These are phyloP conservation scores for Mesembrinibis cayennensis DNA, from an alignment of 2,113 vertebrate genomes.

Conservation along the genomic window DNA sequence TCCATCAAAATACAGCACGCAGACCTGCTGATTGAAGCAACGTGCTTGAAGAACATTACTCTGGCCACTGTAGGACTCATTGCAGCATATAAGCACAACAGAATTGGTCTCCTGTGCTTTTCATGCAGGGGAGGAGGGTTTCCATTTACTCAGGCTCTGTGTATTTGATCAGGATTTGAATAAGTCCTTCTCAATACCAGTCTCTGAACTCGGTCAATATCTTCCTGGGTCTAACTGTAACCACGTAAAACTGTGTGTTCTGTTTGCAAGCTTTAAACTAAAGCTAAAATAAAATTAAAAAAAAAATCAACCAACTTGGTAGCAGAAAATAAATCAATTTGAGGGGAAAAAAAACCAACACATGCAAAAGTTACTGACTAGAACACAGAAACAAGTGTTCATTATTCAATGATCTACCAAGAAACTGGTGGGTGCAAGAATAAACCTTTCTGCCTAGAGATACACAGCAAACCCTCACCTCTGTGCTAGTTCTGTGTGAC, in stretches of 20 bases:
- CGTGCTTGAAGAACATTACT: accelerated
- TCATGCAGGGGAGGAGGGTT: background rate
- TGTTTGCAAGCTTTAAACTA: background rate
- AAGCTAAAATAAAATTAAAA: background rate
- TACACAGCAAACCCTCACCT: background rate
- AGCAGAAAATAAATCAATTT: background rate
- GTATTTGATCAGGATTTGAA: background rate
- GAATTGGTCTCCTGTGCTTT: background rate
- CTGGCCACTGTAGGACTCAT: accelerated
- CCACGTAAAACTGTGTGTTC: accelerated
- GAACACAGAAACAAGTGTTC: background rate
- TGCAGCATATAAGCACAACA: accelerated
- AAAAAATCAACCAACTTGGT: accelerated
- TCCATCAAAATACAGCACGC: accelerated
- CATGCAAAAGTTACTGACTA: background rate
- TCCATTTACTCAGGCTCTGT: background rate
- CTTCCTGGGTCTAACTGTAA: background rate
- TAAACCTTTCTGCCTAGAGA: background rate
- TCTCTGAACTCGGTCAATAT: background rate
- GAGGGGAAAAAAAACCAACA: background rate
- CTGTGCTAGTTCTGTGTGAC: background rate
- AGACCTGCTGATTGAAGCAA: background rate
- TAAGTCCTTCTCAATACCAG: background rate
- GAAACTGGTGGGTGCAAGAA: background rate
- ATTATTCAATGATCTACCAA: background rate